A percentile compares a stretch with the other conserved stretches of the same genome.
These are phyloP conservation scores for Sphaerolaimus hirsutus DNA, from an alignment of 2,888 invertebrate species.

Conservation along the genomic window DNA sequence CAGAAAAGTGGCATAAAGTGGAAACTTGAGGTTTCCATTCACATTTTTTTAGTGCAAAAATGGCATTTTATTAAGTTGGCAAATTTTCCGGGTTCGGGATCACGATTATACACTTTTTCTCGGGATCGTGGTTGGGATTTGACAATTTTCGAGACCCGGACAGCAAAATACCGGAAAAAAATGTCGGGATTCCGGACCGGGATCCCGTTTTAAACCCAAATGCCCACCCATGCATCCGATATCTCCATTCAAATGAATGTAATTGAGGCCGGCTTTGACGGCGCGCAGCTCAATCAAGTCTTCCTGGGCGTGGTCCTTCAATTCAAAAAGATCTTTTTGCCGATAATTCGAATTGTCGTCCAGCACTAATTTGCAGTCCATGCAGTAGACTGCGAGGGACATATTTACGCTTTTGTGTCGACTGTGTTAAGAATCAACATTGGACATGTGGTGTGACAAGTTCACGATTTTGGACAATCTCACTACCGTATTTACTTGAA, in stretches of 20 bases:
- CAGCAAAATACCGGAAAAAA: too few relatives aligned
- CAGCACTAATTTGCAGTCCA: conserved; percentile 94
- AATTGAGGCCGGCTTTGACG: conserved; percentile 67
- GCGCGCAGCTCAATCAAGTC: conserved; percentile 84
- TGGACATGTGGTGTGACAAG: not conserved
- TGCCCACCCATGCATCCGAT: conserved; percentile 58
- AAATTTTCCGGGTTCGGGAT: too few relatives aligned
- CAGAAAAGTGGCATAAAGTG: too few relatives aligned
- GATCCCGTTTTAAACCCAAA: too few relatives aligned
- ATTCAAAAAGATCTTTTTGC: conserved; percentile 53
- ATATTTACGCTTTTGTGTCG: not conserved
- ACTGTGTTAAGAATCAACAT: not conserved
- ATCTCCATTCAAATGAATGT: conserved; percentile 86
- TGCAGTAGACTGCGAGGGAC: conserved; percentile 36
- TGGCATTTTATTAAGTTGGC: too few relatives aligned
- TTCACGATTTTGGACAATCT: not conserved
- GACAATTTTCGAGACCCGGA: too few relatives aligned
- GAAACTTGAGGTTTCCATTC: too few relatives aligned
- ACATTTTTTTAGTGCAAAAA: too few relatives aligned
- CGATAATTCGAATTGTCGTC: conserved; percentile 91
- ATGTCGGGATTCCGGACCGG: too few relatives aligned
- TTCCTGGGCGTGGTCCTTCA: conserved; percentile 60
- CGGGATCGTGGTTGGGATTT: too few relatives aligned
- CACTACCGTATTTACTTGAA: too few relatives aligned
- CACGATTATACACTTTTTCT: too few relatives aligned